Base-by-base conservation (phyloP, 2,888 invertebrate genomes). In the Galeopsomyia nigrocyanea region DNA sequence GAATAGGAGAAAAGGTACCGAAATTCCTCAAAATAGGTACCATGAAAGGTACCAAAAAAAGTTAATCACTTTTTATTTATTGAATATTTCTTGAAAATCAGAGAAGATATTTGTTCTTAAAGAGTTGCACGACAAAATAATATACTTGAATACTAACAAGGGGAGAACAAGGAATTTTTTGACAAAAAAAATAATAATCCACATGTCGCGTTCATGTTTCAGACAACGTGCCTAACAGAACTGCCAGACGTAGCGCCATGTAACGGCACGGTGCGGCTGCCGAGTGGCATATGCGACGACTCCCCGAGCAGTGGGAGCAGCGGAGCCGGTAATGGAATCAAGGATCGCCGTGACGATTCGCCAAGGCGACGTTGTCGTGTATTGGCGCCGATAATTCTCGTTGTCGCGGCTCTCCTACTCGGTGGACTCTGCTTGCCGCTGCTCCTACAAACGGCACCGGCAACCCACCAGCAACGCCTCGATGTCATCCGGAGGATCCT, bases 401-500 rank as follows among this genome's bases (percentile, higher is more conserved):
- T 86, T 68, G 80, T 85, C 69, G 80, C 81, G 74, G 83, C 83
- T 74, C 79, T 86, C 67, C 80, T 87, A 66, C 79, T 86, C 73
- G 87, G 85, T 71, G 86, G 86, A 58, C 82, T 86, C 47, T 85
- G 89, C 84, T 79, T 87, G 73, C 87, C 87, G 58, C 78, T 87
- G 77, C 81, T 86, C 72, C 81, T 87, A 65, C 83, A 85, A 82
- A 81, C 84, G 79, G 82, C 86, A 80, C 82, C 88, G 85, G 84
- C 82, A 75, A 86, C 85, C 70, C 90, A 90, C 69, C 90, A 91
- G 84, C 90, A 92, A 84, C 89, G 92, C 75, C 88, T 93, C 78
- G 90, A 91, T 78, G 90, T 90, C 77, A 89, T 92, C 80, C 89
- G 90, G 78, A 89, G 90, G 79, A 89, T 92, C 86, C 88, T 92